Percentiles rank a stretch among this genome's conserved stretches.
phyloP scores from a whole-genome alignment of 1,140 invertebrate genomes.

The Eurosta solidaginis region DNA sequence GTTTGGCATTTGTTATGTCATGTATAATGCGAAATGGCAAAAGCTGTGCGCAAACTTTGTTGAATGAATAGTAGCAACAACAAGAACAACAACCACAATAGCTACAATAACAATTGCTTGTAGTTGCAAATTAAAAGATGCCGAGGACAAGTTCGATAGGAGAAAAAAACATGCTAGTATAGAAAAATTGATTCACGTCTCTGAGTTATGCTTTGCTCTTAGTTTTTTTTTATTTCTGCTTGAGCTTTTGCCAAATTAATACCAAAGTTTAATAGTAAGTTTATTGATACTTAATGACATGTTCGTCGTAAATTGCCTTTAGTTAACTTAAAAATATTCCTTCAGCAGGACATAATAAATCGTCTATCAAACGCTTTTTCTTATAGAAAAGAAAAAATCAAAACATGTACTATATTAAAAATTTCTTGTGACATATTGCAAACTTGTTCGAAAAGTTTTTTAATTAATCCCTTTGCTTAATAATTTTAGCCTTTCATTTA shows the following conservation, averaged over 20 bases:
- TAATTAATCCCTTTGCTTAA: conserved; percentile 49
- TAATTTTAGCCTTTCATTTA: neutral
- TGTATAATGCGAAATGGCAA: conserved; percentile 30
- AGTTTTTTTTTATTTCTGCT: neutral
- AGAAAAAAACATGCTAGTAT: neutral
- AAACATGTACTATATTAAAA: neutral
- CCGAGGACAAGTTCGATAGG: neutral
- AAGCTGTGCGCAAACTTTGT: conserved; percentile 11
- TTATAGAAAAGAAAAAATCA: neutral
- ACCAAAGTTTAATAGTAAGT: conserved; percentile 20
- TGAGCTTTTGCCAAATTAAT: conserved; percentile 27
- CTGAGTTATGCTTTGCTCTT: neutral
- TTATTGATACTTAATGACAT: conserved; percentile 27
- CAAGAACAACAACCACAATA: neutral
- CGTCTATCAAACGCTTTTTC: neutral
- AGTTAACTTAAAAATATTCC: conserved; percentile 2
- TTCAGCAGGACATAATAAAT: neutral
- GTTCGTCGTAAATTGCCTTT: neutral
- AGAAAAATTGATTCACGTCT: neutral
- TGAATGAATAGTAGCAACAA: neutral
- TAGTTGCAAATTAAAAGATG: conserved; percentile 22
- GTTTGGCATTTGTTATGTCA: conserved; percentile 28
- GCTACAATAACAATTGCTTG: neutral
- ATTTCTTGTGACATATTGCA: neutral
- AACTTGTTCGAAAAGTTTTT: conserved; percentile 53